Evolutionary conservation across 2,113 vertebrate genomes (phyloP).

Genomic region (Odontesthes bonariensis): DNA sequence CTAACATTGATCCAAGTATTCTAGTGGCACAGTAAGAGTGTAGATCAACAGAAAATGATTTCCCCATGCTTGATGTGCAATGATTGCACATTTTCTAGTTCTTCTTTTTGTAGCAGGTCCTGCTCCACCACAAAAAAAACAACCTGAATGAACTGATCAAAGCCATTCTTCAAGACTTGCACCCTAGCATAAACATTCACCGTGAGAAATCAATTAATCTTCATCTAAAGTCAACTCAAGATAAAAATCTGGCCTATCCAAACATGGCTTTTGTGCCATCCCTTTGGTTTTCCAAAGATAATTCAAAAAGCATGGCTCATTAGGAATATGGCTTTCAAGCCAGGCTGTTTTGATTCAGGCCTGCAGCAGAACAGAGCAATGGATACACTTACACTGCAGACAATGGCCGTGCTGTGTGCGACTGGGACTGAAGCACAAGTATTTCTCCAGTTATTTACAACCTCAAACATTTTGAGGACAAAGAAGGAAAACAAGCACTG

Average conservation of each 20-base stretch:
- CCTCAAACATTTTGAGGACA: slow-evolving; percentile 68
- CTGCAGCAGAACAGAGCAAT: slow-evolving; percentile 47
- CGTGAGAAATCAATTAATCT: slow-evolving; percentile 44
- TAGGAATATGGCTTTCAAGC: slow-evolving; percentile 64
- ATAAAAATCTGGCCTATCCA: slow-evolving; percentile 67
- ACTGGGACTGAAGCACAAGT: slow-evolving; percentile 49
- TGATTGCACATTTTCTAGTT: background rate
- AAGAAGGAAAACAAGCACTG: slow-evolving; percentile 51
- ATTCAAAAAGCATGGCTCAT: slow-evolving; percentile 77
- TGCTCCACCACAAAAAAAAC: slow-evolving; percentile 14
- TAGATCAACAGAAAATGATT: background rate
- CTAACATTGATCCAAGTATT: background rate
- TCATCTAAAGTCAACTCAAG: slow-evolving; percentile 33
- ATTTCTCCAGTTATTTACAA: slow-evolving; percentile 71
- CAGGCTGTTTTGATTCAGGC: slow-evolving; percentile 59
- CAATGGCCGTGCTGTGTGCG: slow-evolving; percentile 52
- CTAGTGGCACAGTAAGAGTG: background rate
- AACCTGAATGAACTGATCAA: slow-evolving; percentile 39
- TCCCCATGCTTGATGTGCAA: background rate
- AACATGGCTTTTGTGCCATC: slow-evolving; percentile 65
- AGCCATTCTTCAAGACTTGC: slow-evolving; percentile 32
- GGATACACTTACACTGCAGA: slow-evolving; percentile 63
- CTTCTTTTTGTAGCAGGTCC: slow-evolving; percentile 27
- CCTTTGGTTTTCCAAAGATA: slow-evolving; percentile 63
- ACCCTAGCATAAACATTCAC: slow-evolving; percentile 33